Conservation (phyloP, 2,888 invertebrate species). For the Sinopyrophorus schimmeli region DNA sequence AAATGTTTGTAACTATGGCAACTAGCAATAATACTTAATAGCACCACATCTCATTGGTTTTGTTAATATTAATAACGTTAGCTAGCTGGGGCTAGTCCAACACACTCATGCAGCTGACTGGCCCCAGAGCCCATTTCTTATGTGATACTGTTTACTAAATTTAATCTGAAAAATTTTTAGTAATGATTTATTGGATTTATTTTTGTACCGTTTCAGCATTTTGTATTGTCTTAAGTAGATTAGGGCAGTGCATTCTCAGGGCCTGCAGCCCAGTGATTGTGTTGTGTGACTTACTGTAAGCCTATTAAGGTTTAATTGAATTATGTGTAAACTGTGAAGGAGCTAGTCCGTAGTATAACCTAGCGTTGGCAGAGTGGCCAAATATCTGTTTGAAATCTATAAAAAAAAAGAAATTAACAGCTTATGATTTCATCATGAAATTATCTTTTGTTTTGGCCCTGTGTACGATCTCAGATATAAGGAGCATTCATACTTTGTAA, state of each 20-base stretch:
- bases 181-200: constrained; percentile 31
- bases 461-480: constrained; percentile 44
- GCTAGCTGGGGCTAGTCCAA: constrained; percentile 27
- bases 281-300: constrained; percentile 43
- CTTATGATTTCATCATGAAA: constrained; percentile 39
- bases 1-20: constrained; percentile 56
- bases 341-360: constrained; percentile 45
- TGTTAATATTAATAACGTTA: constrained; percentile 27
- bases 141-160: constrained; percentile 34
- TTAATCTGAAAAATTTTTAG: constrained; percentile 28
- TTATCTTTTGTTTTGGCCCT: constrained; percentile 42
- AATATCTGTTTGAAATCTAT: constrained; percentile 33
- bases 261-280: constrained; percentile 36
- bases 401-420: constrained; percentile 37
- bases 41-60: constrained; percentile 15
- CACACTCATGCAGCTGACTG: constrained; percentile 31
- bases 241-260: constrained; percentile 30
- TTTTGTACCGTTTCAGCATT: constrained; percentile 30
- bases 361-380: constrained; percentile 37
- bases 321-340: constrained; percentile 45
- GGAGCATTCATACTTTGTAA: constrained; percentile 45
- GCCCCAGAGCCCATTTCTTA: constrained; percentile 30
- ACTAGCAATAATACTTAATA: constrained; percentile 55
- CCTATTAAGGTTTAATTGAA: constrained; percentile 51
- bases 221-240: constrained; percentile 31